Base-by-base conservation (phyloP, 2,888 invertebrate genomes). In the Clepsis dumicolana region DNA sequence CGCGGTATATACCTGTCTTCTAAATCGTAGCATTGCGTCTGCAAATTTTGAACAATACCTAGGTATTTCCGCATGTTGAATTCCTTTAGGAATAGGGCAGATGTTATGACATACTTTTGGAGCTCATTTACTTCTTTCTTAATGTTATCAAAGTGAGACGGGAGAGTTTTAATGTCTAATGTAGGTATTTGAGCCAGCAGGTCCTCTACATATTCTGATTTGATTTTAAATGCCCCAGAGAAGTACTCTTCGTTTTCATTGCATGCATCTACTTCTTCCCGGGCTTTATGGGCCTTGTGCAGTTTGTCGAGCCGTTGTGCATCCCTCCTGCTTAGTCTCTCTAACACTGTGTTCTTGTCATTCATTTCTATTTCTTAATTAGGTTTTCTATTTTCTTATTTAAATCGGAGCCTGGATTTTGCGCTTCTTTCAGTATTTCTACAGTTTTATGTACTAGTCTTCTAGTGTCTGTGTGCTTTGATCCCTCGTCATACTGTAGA, bases 61-160 rank as follows among this genome's bases (percentile, higher is more conserved):
- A 97, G 96, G 79, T 96, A 97, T 79, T 96, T 96, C 81, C 97
- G 95, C 83, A 98, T 95, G 77, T 97, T 97, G 75, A 97, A 98
- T 64, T 96, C 96, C 67, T 97, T 96, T 2, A 98, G 89, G 85
- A 97, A 97, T 80, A 97, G 95, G 50, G 96, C 96, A 14, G 97
- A 97, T 70, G 96, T 95, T 0, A 97, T 96, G 25, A 98, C 94
- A 88, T 96, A 96, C 81, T 96, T 96, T 81, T 97, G 97, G 70
- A 98, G 86, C 71, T 95, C 95, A 77, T 96, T 95, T 25, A 97
- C 95, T 80, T 97, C 96, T 75, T 95, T 94, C 66, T 95, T 96
- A n/a, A 96, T 95, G 57, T 94, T 94, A 71, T 96, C 95, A 78
- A 97, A 97, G 75, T 95, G 94, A 60, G 90, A 89, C 1, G 94